Evolutionary conservation across 2,888 invertebrate species (phyloP), one percentile per base, ranked within the genome.

Genomic region (Tiliacea citrago): DNA sequence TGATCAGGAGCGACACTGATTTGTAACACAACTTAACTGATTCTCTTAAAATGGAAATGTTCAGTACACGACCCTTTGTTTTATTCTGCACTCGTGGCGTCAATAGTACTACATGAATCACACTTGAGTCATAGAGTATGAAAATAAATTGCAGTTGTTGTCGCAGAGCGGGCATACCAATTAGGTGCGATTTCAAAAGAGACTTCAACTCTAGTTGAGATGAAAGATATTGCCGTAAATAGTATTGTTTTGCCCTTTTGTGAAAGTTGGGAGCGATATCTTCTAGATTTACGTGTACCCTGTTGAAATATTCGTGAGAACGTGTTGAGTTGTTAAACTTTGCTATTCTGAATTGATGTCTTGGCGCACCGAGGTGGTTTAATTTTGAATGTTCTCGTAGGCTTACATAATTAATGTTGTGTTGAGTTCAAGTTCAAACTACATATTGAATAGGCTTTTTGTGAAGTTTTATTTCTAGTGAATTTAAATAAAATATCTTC

Each of bases 1-100:
- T 91, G 89, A 90, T 90, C 86, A 88, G 84, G 75, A 73, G 70
- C 79, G 88, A 90, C 90, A 87, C 88, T 91, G 90, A 92, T 92
- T 93, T 91, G 92, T 91, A 83, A 85, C 88, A 85, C 68, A 61
- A 84, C 84, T 86, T 88, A 85, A 88, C 89, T 73, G 73, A 79
- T 83, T 79, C 83, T 85, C 85, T 83, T 84, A 81, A 85, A 88
- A 88, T 88, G 88, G 83, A 82, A 85, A 84, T 77, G 76, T 81
- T 77, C 67, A 71, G 72, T 58, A 70, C 75, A 68, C 66, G 72
- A 62, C 58, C 76, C 73, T 78, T 86, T 86, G 75, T 86, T 81
- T 85, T 79, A 81, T 78, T 73, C 75, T 77, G 72, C 76, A 70
- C 74, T 84, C 75, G 68, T 80, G 75, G 70, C 79, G 77, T 80